These are phyloP conservation scores for Chironomus striatipennis DNA, from an alignment of 1,140 invertebrate species.

Conservation along the genomic window DNA sequence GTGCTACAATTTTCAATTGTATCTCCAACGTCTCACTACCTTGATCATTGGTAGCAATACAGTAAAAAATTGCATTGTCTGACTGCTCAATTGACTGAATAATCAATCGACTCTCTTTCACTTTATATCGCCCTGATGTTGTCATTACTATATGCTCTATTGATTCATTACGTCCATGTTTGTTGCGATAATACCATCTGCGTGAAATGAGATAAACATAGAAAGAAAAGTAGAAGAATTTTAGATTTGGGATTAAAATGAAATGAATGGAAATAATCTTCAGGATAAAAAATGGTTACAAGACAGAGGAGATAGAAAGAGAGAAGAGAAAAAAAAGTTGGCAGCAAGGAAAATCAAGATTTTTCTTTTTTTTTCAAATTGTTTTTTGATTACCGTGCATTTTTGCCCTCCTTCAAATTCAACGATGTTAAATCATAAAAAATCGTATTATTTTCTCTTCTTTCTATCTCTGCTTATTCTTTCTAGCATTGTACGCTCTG, in stretches of 20 bases:
- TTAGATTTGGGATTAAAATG: not conserved
- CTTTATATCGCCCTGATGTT: conserved; percentile 37
- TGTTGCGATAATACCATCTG: conserved; percentile 18
- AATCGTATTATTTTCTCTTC: no score
- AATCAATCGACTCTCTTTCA: conserved; percentile 46
- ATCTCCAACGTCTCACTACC: conserved; percentile 47
- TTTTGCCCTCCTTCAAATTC: not conserved
- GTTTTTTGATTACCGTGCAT: conserved; percentile 10
- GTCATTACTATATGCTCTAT: conserved; percentile 41
- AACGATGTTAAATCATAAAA: no score
- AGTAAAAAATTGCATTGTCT: conserved; percentile 45
- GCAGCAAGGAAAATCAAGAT: not conserved
- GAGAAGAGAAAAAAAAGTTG: not conserved
- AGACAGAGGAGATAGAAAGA: not conserved
- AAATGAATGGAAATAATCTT: not conserved
- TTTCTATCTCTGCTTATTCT: no score
- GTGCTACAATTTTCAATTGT: conserved; percentile 43
- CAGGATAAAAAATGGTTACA: not conserved
- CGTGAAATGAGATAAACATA: not conserved
- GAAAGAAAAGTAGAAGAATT: not conserved
- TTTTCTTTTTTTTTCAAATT: conserved; percentile 24
- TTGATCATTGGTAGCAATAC: conserved; percentile 46
- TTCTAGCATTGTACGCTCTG: not conserved
- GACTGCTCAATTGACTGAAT: conserved; percentile 45
- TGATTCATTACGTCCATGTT: conserved; percentile 28